Conservation (phyloP, 2,797 vertebrate genomes). For the Hippoglossus hippoglossus region DNA sequence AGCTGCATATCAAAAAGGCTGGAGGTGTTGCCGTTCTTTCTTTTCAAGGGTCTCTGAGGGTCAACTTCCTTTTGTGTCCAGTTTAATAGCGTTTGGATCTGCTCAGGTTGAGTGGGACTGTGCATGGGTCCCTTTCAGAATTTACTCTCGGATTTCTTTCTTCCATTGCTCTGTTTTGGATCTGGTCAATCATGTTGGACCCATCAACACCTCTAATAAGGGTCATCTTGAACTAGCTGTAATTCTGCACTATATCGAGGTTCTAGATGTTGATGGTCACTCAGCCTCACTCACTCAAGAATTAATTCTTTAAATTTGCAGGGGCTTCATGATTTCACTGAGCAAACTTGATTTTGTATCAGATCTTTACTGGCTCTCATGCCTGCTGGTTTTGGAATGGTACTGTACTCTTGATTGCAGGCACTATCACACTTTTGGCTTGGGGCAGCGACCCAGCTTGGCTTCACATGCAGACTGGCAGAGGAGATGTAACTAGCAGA, state of each 20-base stretch:
- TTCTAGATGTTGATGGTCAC: background rate
- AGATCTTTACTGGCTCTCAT: constrained; percentile 26
- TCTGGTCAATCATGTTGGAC: background rate
- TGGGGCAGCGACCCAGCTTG: constrained; percentile 39
- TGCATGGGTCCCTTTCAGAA: no score
- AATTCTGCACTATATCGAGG: background rate
- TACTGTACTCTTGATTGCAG: constrained; percentile 49
- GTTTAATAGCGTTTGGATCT: background rate
- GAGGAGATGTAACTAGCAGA: constrained; percentile 44
- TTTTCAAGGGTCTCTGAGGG: background rate
- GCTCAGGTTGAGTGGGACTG: background rate
- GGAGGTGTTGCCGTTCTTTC: background rate
- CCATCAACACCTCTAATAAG: no score
- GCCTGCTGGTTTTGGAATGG: constrained; percentile 27
- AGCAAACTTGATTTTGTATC: constrained; percentile 33
- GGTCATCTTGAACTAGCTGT: background rate
- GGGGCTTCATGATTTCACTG: constrained; percentile 13
- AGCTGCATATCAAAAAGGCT: background rate
- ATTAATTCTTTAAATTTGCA: background rate
- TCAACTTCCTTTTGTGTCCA: background rate
- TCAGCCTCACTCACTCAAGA: constrained; percentile 5
- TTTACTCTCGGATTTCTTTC: no score
- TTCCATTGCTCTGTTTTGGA: background rate
- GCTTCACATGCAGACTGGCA: constrained; percentile 55
- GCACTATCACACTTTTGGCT: constrained; percentile 59